Percentiles rank a stretch among this genome's conserved stretches.
These are phyloP conservation scores for Heliconius ethilla DNA, from an alignment of 2,888 invertebrate species.

Conservation along the genomic window DNA sequence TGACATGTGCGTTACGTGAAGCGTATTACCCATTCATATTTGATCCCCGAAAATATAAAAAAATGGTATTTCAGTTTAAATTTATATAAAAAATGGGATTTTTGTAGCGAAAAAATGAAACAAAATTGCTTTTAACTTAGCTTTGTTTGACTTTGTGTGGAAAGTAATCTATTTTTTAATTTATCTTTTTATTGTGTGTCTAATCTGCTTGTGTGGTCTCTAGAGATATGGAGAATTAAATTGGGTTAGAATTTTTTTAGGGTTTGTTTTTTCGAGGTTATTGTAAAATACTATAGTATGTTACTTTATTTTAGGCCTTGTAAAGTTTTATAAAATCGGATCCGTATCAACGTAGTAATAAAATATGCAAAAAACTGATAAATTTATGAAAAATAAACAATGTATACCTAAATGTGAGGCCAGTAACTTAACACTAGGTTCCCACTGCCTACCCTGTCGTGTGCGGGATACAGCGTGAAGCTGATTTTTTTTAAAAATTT, in stretches of 20 bases:
- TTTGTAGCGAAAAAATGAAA: constrained; percentile 15
- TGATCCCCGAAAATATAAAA: constrained; percentile 32
- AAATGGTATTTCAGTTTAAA: constrained; percentile 15
- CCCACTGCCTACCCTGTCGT: too few species aligned
- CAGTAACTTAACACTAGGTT: too few species aligned
- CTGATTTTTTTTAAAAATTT: too few species aligned
- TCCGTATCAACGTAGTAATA: background rate
- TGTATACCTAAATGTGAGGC: too few species aligned
- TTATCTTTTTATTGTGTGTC: background rate
- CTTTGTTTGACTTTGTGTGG: constrained; percentile 9
- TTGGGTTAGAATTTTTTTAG: background rate
- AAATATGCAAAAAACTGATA: background rate
- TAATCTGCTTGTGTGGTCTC: constrained; percentile 1
- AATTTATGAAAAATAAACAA: too few species aligned
- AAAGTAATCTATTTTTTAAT: constrained; percentile 4
- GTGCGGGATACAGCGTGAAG: too few species aligned
- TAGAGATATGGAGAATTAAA: constrained; percentile 2
- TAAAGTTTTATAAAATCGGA: background rate
- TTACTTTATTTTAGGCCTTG: background rate
- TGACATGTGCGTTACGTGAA: constrained; percentile 28
- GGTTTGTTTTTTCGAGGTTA: background rate
- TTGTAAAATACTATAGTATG: background rate
- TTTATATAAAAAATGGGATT: constrained; percentile 10
- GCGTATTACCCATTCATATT: constrained; percentile 28
- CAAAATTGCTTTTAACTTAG: constrained; percentile 13